A percentile compares a stretch with the other conserved stretches of the same genome.
Evolutionary conservation across 64 coral and sea anemone genomes (phyloP).

Genomic region (Porites australiensis): DNA sequence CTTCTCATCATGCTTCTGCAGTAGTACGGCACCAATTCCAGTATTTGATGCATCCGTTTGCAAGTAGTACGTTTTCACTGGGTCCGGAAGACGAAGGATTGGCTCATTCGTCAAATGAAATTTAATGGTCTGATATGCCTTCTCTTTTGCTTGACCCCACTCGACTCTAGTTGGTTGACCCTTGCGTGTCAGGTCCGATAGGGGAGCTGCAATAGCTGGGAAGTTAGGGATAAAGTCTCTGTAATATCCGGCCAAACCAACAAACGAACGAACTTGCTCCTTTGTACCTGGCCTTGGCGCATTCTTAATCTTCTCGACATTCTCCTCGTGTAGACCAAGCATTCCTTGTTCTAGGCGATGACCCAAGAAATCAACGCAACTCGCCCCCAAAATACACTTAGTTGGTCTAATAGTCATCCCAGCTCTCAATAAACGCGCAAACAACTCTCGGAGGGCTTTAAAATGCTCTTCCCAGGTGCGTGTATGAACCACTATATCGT

Average conservation of each 20-base stretch:
- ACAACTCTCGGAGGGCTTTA: too few species aligned
- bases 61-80: slow-evolving; percentile 9
- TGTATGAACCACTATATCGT: too few species aligned
- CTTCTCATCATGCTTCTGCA: slow-evolving; percentile 4
- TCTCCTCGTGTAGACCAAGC: slow-evolving; percentile 39
- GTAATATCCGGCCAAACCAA: neutral
- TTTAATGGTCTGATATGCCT: neutral
- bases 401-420: slow-evolving; percentile 19
- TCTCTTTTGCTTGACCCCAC: neutral
- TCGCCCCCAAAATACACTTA: slow-evolving; percentile 13
- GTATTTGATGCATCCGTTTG: neutral
- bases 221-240: slow-evolving; percentile 62
- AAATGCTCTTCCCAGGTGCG: too few species aligned
- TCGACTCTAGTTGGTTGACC: slow-evolving; percentile 38
- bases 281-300: slow-evolving; percentile 38
- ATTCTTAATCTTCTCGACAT: slow-evolving; percentile 16
- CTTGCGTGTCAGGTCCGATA: slow-evolving; percentile 37
- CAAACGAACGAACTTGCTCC: slow-evolving; percentile 36
- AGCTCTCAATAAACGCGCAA: slow-evolving; percentile 6
- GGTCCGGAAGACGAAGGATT: slow-evolving; percentile 46
- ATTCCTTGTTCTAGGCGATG: slow-evolving; percentile 22
- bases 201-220: slow-evolving; percentile 25
- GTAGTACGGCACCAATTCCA: slow-evolving; percentile 50
- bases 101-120: neutral
- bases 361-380: slow-evolving; percentile 41